Evolutionary conservation across 92 coral and sea anemone genomes (phyloP), one percentile per base, ranked within the genome.

Genomic region (Anthopleura xanthogrammica): DNA sequence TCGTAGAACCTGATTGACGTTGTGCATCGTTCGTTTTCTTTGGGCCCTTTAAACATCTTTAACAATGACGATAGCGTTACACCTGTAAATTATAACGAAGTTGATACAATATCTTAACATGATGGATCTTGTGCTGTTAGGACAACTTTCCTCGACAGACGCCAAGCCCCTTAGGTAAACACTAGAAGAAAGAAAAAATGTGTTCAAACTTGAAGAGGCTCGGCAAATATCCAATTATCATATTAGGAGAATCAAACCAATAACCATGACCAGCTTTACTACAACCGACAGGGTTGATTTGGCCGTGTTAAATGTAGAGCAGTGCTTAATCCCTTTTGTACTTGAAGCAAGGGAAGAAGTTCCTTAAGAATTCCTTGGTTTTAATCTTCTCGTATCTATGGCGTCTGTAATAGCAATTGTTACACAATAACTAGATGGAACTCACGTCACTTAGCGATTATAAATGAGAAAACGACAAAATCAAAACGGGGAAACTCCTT

Each of bases 141-240:
- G 64, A 57, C 62, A 13, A 20, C 29, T 17, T 64, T n/a, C 71
- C 71, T 29, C 0, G 58, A 52, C 7, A 50, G 24, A 77, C 80
- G 29, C 41, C 11, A 52, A 77, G 58, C 80, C 41, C 60, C 12
- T 55, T 19, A 20, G 20, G 39, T 68, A 68, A 77, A 55, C 58
- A 55, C 80, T 23, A n/a, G 80, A 20, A 52, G 2, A 20, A 46
- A 52, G 16, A 17, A 77, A 3, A 77, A 50, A 77, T 77, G 62
- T 77, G 80, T 77, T 55, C 29, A 77, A 77, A 2, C 52, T 22
- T 77, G 60, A 77, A 77, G 80, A 19, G 65, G 40, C 5, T 77
- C 80, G n/a, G 58, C 80, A 77, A 52, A 77, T 77, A 77, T 46
- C 39, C 39, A 52, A 22, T 77, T 52, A 23, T 12, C 16, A n/a